Conservation (phyloP, 2,797 vertebrate species). For the Graptemys geographica region DNA sequence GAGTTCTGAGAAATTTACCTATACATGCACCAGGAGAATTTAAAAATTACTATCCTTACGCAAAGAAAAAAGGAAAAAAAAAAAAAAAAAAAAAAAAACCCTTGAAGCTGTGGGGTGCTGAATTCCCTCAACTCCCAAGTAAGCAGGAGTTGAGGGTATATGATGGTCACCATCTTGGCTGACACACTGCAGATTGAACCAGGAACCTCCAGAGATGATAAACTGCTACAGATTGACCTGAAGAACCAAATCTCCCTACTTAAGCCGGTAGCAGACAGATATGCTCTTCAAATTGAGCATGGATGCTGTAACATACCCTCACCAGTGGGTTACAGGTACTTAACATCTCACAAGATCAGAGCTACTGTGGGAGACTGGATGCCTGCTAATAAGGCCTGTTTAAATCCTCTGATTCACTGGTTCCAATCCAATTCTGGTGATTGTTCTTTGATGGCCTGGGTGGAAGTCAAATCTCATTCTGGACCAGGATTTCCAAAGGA, state of each 20-base stretch:
- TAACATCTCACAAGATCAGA: background rate
- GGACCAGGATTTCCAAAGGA: background rate
- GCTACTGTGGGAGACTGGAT: background rate
- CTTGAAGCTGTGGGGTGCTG: background rate
- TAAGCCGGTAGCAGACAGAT: background rate
- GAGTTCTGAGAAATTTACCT: background rate
- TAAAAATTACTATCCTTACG: background rate
- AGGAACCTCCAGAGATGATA: background rate
- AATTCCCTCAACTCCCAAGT: background rate
- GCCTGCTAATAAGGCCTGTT: background rate
- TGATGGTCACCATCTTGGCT: no score
- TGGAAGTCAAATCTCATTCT: background rate
- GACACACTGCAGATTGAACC: background rate
- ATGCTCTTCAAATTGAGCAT: background rate
- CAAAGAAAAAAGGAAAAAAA: background rate
- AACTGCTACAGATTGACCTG: background rate
- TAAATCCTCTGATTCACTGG: background rate
- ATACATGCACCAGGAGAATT: background rate
- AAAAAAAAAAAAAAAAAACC: background rate
- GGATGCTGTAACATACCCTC: background rate
- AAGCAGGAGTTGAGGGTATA: no score
- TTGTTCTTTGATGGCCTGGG: accelerated
- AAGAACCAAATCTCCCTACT: background rate
- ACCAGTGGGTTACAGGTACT: background rate
- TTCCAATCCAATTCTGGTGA: background rate